Conservation (phyloP, 2,888 invertebrate species). For the Cephus rjabovi region DNA sequence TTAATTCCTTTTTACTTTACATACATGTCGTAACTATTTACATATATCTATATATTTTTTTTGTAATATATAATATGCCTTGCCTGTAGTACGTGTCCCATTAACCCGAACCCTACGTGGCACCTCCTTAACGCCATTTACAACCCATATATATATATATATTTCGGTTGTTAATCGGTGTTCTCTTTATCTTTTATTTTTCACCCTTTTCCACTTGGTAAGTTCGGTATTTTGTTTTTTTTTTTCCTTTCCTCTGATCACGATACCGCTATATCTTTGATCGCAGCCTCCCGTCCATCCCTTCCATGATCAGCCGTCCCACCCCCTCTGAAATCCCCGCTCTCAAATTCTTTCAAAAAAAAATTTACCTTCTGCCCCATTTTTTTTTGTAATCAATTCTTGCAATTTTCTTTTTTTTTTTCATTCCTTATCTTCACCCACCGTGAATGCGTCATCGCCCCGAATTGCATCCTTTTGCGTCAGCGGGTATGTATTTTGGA, state of each 20-base stretch:
- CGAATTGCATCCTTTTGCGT: slow-evolving; percentile 8
- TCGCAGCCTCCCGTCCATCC: not conserved
- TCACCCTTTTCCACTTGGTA: not conserved
- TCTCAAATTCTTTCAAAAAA: not conserved
- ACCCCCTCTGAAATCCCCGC: not conserved
- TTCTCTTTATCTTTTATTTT: not conserved
- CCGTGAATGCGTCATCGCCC: slow-evolving; percentile 15
- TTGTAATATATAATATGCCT: not conserved
- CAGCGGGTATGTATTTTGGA: not conserved
- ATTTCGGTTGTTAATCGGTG: not conserved
- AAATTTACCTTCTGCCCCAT: not conserved
- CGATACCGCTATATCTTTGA: not conserved
- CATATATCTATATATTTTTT: slow-evolving; percentile 6
- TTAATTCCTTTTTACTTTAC: not conserved
- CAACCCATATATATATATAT: no score
- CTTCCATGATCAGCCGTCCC: no score
- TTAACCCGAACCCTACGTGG: not conserved
- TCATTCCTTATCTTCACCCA: not conserved
- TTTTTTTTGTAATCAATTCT: slow-evolving; percentile 14
- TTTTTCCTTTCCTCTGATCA: not conserved
- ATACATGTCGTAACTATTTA: not conserved
- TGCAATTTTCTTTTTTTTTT: slow-evolving; percentile 1
- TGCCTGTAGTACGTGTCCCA: not conserved
- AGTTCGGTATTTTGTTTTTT: not conserved
- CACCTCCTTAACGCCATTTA: not conserved